phyloP scores from a whole-genome alignment of 2,797 vertebrate genomes.

The Chelon auratus region DNA sequence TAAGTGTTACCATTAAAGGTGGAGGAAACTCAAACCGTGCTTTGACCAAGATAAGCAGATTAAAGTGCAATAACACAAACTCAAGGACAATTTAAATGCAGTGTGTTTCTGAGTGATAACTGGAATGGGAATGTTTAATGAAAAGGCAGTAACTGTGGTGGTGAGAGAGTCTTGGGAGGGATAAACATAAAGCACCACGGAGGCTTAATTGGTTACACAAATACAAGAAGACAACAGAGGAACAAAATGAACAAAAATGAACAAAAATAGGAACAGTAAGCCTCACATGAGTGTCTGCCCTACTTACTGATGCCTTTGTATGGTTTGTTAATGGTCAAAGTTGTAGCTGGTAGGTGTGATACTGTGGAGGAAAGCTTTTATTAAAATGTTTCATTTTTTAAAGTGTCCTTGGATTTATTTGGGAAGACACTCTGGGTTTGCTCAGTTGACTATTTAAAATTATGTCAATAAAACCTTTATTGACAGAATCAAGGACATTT shows the following conservation, averaged over 20 bases:
- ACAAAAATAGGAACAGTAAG: not conserved
- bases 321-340: not conserved
- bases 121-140: conserved; percentile 9
- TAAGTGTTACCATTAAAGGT: not conserved
- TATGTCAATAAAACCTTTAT: conserved; percentile 12
- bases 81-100: conserved; percentile 11
- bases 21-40: not conserved
- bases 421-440: not conserved
- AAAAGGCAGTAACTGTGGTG: not conserved
- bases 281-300: not conserved
- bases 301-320: conserved; percentile 11
- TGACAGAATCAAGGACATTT: conserved; percentile 31
- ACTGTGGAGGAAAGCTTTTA: not conserved
- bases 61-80: not conserved
- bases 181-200: conserved; percentile 2
- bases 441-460: conserved; percentile 4
- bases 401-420: conserved; percentile 21
- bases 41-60: not conserved
- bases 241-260: conserved; percentile 9
- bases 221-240: conserved; percentile 11
- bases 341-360: conserved; percentile 4
- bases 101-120: conserved; percentile 9
- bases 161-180: not conserved
- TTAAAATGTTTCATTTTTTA: conserved; percentile 21
- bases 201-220: conserved; percentile 3